Evolutionary conservation across 2,797 vertebrate genomes (phyloP), one percentile per base, ranked within the genome.

Genomic region (Propithecus perrieri): DNA sequence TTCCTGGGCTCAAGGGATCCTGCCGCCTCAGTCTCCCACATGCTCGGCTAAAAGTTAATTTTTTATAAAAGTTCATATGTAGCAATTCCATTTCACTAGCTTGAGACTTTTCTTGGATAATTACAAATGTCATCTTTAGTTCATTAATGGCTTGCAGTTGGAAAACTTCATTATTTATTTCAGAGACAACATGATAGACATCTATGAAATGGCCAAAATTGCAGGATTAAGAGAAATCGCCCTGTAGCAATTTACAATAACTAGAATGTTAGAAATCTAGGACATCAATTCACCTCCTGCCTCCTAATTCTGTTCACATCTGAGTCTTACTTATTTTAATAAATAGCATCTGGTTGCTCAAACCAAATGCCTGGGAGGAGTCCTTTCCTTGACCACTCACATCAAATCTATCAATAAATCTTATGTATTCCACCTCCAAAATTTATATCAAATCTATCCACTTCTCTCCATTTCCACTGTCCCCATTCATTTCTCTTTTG

Each of bases 251-350:
- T 55, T 41, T 9, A 10, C 0, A 48, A 46, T 50, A 86, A 90
- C 50, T 33, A 57, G 35, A 80, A 72, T 69, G 43, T 90, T 93
- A 86, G 57, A 91, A 93, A 93, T 79, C 71, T 88, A 85, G 22
- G 57, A 74, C 4, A 28, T 90, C 87, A 55, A 81, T 89, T 89
- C 69, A 79, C 35, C 13, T 65, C 43, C 38, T 6, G 6, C 18
- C 24, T 50, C 12, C 8, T 55, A 87, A 8, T 78, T 30, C 48
- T 79, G 18, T 65, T 84, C 63, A 71, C 91, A 38, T 59, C 35
- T 85, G n/a, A 9, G 17, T 88, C 41, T 94, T 57, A 87, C 33
- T 69, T 59, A 75, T 41, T 89, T 78, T 57, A 88, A 85, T 46
- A 91, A 67, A 79, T 41, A 38, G 14, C 30, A 71, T 67, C 26